A percentile compares a stretch with the other conserved stretches of the same genome.
Conservation (phyloP, 64 coral and sea anemone species). For the Actinia equina region DNA sequence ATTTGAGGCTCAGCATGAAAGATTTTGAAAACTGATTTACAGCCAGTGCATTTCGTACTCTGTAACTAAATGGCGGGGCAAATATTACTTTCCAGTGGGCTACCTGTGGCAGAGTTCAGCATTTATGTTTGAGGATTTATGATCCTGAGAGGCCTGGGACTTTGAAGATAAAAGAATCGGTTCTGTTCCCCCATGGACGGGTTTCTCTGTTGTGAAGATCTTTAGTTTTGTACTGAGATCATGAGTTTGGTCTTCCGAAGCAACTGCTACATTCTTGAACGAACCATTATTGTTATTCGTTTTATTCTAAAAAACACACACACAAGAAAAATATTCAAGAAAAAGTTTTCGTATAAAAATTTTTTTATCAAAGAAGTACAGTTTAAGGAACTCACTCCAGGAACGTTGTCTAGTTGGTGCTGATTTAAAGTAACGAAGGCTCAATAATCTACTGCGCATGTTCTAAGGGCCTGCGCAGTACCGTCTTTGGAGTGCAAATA, state of each 20-base stretch:
- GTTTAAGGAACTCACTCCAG: no score
- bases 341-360: no score
- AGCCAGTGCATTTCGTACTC: neutral
- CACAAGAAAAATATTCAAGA: no score
- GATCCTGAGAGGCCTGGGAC: neutral
- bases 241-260: neutral
- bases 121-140: neutral
- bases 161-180: neutral
- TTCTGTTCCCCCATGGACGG: neutral
- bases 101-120: neutral
- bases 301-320: neutral
- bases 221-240: neutral
- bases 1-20: no score
- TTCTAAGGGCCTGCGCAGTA: no score
- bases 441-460: no score
- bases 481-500: no score
- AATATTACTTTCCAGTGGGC: neutral
- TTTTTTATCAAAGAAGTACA: no score
- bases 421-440: no score
- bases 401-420: no score
- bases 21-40: no score
- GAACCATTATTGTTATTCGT: neutral
- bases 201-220: neutral
- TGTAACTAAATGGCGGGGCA: no score
- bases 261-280: neutral